Base-by-base conservation (phyloP, 2,888 invertebrate species). In the Drosophila tanythrix region DNA sequence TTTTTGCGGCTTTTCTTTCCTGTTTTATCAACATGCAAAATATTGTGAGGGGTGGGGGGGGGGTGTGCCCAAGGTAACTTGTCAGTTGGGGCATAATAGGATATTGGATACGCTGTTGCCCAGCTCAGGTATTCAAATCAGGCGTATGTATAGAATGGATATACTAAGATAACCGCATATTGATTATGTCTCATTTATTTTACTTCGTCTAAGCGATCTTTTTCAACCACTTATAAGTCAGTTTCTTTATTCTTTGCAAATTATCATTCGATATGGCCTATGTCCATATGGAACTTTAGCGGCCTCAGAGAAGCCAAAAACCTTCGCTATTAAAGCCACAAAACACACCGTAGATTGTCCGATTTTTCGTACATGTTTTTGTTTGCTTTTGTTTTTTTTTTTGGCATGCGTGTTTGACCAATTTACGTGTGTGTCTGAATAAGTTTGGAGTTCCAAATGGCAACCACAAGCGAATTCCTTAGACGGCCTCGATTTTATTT, bases 341-440 rank as follows among this genome's bases (percentile, higher is more conserved):
- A 57, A 51, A 58, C 27, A n/a, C 31, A 13, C 18, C 52, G 25
- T 27, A 63, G 50, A 53, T 58, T 68, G 64, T 40, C 58, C 53
- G 52, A 53, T 52, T 63, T 73, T 76, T 65, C 53, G 46, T 61
- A 50, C 13, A 46, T 25, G 8, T 25, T 38, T 50, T 55, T 48
- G 58, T 27, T 48, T 50, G 7, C 51, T 78, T 56, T 57, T 46
- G 56, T 11, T 50, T 53, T 36, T 56, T 29, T 58, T 79, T 53
- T 63, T 50, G 56, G 53, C 13, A 89, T 85, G 85, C 85, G 85
- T 85, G 85, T 74, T 78, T 74, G 78, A 58, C 68, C 88, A 89
- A 85, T 89, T 85, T 74, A 82, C 85, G 88, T 88, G 88, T 80
- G 56, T 79, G 60, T 84, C 80, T 88, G 71, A 82, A 87, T 87